A percentile compares a stretch with the other conserved stretches of the same genome.
These are phyloP conservation scores for Euleptes europaea DNA, from an alignment of 2,113 vertebrate species.

Conservation along the genomic window DNA sequence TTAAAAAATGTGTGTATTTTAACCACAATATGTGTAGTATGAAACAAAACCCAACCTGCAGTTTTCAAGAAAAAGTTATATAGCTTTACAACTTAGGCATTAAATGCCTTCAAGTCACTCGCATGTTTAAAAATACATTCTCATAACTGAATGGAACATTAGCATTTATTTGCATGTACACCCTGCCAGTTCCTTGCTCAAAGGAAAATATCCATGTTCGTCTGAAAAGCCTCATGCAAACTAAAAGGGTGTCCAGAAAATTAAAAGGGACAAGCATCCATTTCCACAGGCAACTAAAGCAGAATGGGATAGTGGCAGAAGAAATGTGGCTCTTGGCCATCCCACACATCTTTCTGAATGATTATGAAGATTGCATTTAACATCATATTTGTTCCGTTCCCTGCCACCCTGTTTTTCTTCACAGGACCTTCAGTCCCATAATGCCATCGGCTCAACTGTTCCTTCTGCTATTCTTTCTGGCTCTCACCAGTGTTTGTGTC, in stretches of 20 bases:
- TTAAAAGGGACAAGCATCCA: constrained; percentile 13
- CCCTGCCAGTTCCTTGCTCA: constrained; percentile 1
- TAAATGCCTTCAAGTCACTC: constrained; percentile 4
- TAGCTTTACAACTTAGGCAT: constrained; percentile 12
- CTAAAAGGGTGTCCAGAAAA: not conserved
- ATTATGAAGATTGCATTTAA: not conserved
- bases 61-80: not conserved
- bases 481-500: constrained; percentile 68
- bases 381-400: constrained; percentile 1
- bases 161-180: constrained; percentile 21
- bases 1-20: not conserved
- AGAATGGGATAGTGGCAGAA: not conserved
- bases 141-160: not conserved
- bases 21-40: not conserved
- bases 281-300: not conserved
- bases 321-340: not conserved
- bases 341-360: not conserved
- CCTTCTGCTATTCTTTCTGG: constrained; percentile 74
- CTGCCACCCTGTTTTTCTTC: constrained; percentile 7
- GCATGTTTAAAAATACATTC: constrained; percentile 6
- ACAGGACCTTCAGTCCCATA: constrained; percentile 46
- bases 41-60: not conserved
- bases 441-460: constrained; percentile 80
- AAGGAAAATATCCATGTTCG: constrained; percentile 26
- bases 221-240: constrained; percentile 23